Base-by-base conservation (phyloP, 1,140 invertebrate genomes). In the Drosophila virilis region DNA sequence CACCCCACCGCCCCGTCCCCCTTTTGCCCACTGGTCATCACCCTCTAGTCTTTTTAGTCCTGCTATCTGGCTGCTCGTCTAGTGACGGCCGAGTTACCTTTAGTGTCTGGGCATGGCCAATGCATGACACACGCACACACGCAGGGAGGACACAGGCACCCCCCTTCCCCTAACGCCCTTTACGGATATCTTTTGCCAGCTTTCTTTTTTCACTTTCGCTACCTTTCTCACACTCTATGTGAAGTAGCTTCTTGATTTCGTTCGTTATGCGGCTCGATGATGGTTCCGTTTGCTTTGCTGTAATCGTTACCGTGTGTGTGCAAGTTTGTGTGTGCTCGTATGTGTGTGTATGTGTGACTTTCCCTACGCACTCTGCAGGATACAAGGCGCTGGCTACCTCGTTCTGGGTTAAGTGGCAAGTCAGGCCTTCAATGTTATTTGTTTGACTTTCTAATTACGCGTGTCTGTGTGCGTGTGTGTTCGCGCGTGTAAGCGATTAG, bases 391-490 rank as follows among this genome's bases (percentile, higher is more conserved):
- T 38, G 37, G 48, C 50, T 61, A 70, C 64, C 35, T 55, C 50
- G 33, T 46, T 38, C 46, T 33, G 37, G 59, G 38, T 57, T 71
- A 59, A 74, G 59, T 64, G 51, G 43, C 65, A 68, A 28, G 17
- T 67, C 62, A 37, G 22, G 76, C 68, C 68, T 40, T 59, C 52
- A 35, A 52, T 55, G 66, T 71, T 72, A 81, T 78, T 78, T 78
- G 64, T 78, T 78, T 78, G 78, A 61, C 68, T 76, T 81, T 78
- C 68, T 81, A 81, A 81, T 81, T 81, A 81, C 71, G 70, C 61
- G 58, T 22, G n/a, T 48, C 0, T 10, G 37, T 45, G 38, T 37
- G 42, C 15, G 17, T 28, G 13, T 1, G n/a, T 37, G 48, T 38
- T 57, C 13, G 15, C 48, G 28, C 10, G 12, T 38, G 54, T 65